These are phyloP conservation scores for Drosophila histrio DNA, from an alignment of 2,888 invertebrate genomes.

Conservation along the genomic window DNA sequence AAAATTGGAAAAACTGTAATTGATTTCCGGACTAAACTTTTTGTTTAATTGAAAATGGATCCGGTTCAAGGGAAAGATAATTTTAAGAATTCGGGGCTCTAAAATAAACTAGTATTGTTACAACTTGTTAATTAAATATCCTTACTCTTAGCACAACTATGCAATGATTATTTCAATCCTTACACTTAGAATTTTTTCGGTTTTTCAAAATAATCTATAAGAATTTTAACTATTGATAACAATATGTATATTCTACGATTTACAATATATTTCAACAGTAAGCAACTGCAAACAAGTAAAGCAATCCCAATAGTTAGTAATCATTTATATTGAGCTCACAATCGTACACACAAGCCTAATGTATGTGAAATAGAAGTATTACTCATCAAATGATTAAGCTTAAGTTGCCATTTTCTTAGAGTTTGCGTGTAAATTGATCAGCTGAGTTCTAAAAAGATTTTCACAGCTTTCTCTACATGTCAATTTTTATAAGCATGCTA, in stretches of 20 bases:
- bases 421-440: constrained; percentile 42
- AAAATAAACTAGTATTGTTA: no score
- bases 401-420: constrained; percentile 14
- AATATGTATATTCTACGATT: not conserved
- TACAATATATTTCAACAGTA: not conserved
- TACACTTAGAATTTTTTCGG: no score
- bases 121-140: no score
- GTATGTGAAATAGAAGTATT: constrained; percentile 11
- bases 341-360: not conserved
- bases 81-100: no score
- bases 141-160: no score
- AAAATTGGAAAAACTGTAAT: no score
- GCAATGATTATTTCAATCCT: no score
- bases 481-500: constrained; percentile 50
- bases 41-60: no score
- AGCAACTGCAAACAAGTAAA: not conserved
- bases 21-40: no score
- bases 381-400: constrained; percentile 18
- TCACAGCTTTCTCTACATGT: constrained; percentile 62
- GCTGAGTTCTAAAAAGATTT: constrained; percentile 57
- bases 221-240: not conserved
- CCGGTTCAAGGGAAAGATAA: no score
- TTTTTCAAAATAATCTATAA: no score
- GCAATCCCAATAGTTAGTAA: not conserved
- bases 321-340: constrained; percentile 8